Evolutionary conservation across 2,113 vertebrate species (phyloP).

Genomic region (Seriola dumerili): DNA sequence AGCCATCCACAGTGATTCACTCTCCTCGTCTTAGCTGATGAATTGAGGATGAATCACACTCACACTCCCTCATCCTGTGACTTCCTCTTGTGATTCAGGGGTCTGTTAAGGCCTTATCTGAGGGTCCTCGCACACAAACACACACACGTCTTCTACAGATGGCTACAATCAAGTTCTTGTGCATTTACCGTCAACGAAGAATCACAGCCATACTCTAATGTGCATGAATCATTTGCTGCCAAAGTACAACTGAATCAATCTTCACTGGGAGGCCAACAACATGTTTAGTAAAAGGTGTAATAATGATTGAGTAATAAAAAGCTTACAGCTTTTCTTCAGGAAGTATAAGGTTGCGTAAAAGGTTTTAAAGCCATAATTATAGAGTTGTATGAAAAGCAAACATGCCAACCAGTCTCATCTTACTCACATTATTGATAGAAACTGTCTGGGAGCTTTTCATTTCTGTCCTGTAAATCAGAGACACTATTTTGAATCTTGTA

Average conservation of each 20-base stretch:
- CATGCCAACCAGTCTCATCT: constrained; percentile 2
- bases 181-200: constrained; percentile 43
- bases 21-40: constrained; percentile 1
- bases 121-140: constrained; percentile 3
- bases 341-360: constrained; percentile 51
- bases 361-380: constrained; percentile 58
- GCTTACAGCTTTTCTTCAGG: constrained; percentile 36
- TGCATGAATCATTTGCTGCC: constrained; percentile 34
- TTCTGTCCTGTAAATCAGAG: not conserved
- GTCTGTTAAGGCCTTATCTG: constrained; percentile 4
- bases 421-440: constrained; percentile 31
- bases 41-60: constrained; percentile 51
- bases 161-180: constrained; percentile 53
- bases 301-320: constrained; percentile 37
- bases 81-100: constrained; percentile 54
- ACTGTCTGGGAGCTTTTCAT: constrained; percentile 26
- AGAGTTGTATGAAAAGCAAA: constrained; percentile 6
- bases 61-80: constrained; percentile 42
- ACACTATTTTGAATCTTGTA: not conserved
- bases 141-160: constrained; percentile 23
- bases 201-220: constrained; percentile 5
- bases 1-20: constrained; percentile 46
- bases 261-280: constrained; percentile 39
- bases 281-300: constrained; percentile 9
- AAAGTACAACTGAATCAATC: constrained; percentile 12